These are phyloP conservation scores for Vulpes vulpes DNA, from an alignment of 2,113 vertebrate species.

Conservation along the genomic window DNA sequence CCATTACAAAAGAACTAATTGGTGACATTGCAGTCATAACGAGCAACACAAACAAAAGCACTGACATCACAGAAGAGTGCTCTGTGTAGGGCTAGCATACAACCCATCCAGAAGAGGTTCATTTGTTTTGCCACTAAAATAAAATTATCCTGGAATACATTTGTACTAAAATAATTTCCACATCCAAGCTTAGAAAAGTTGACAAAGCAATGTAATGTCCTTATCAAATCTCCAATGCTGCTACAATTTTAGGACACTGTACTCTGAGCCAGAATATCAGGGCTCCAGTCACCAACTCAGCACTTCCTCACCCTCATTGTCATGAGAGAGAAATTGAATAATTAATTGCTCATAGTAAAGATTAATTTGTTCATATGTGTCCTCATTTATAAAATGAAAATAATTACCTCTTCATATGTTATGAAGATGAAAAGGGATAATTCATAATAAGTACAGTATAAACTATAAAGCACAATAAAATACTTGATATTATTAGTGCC, in stretches of 20 bases:
- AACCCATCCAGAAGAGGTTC: not conserved
- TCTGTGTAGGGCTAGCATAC: not conserved
- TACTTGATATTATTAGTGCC: not conserved
- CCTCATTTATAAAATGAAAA: not conserved
- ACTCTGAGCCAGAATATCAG: not conserved
- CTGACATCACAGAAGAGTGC: not conserved
- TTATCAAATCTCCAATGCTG: not conserved
- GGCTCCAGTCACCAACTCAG: not conserved
- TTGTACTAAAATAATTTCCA: not conserved
- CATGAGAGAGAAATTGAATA: not conserved
- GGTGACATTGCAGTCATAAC: not conserved
- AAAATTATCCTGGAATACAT: not conserved
- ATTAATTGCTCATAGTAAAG: not conserved
- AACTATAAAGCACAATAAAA: not conserved
- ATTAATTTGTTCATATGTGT: not conserved
- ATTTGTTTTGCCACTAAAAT: not conserved
- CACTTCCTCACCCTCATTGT: not conserved
- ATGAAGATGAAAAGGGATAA: constrained; percentile 28
- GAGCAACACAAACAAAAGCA: not conserved
- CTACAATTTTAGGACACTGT: not conserved
- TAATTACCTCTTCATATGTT: not conserved
- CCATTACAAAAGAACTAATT: not conserved
- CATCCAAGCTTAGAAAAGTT: not conserved
- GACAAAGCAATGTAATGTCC: not conserved
- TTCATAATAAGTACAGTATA: not conserved